Percentiles rank a stretch among this genome's conserved stretches.
Conservation (phyloP, 2,113 vertebrate species). For the Aix galericulata region DNA sequence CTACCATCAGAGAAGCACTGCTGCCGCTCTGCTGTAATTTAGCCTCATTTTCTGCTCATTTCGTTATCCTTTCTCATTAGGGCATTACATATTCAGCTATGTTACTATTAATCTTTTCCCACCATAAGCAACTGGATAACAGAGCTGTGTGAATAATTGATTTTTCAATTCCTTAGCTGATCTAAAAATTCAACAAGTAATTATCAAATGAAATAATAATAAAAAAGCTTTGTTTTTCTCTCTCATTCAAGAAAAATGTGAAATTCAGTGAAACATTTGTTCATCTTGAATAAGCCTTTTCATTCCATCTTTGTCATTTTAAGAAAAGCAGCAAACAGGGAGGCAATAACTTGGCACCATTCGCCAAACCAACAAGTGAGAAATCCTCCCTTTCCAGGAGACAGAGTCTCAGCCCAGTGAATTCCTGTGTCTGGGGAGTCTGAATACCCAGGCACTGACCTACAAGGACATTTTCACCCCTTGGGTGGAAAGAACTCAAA, state of each 20-base stretch:
- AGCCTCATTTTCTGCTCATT: conserved; percentile 28
- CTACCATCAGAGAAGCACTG: not conserved
- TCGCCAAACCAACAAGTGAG: not conserved
- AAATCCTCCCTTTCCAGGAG: not conserved
- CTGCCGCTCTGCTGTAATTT: not conserved
- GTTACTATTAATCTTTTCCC: not conserved
- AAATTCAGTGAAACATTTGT: not conserved
- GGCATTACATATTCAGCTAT: not conserved
- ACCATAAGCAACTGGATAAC: not conserved
- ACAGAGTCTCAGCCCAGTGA: not conserved
- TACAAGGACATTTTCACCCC: not conserved
- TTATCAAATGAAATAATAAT: not conserved
- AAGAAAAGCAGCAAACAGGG: not conserved
- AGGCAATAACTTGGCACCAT: not conserved
- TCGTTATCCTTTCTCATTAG: conserved; percentile 19
- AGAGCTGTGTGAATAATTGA: not conserved
- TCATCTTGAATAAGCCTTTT: not conserved
- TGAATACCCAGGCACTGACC: not conserved
- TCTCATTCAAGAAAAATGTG: not conserved
- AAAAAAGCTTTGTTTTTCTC: not conserved
- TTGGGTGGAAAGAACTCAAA: not conserved
- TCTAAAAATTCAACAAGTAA: not conserved
- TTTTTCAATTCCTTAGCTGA: conserved; percentile 30
- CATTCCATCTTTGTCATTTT: not conserved
- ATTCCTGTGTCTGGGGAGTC: not conserved